These are phyloP conservation scores for Sebastes paucispinis DNA, from an alignment of 2,797 vertebrate genomes.

Conservation along the genomic window DNA sequence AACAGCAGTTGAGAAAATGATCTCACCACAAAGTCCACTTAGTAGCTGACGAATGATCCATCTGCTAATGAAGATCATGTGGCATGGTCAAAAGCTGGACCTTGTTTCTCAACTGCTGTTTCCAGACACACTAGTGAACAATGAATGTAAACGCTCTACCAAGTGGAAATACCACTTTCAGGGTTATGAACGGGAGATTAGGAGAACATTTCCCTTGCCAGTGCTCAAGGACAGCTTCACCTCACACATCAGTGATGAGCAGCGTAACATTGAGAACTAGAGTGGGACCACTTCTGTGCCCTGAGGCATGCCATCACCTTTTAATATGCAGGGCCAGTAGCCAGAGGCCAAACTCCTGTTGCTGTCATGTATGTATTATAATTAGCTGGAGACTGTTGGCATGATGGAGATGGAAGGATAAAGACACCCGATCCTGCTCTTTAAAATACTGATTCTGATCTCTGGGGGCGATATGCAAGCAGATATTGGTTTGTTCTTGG, in stretches of 20 bases:
- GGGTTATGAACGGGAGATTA: constrained; percentile 10
- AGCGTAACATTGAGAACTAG: constrained; percentile 32
- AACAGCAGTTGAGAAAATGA: not conserved
- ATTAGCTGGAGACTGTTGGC: constrained; percentile 45
- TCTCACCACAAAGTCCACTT: not conserved
- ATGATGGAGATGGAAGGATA: constrained; percentile 14
- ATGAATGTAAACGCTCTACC: not conserved
- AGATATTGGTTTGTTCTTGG: constrained; percentile 5
- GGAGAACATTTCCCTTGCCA: constrained; percentile 9
- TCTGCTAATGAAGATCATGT: not conserved
- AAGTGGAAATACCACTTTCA: constrained; percentile 24
- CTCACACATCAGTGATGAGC: constrained; percentile 36
- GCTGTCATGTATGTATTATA: constrained; percentile 56
- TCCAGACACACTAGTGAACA: not conserved
- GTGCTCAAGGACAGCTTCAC: constrained; percentile 49
- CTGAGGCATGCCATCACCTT: constrained; percentile 49
- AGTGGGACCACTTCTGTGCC: constrained; percentile 35
- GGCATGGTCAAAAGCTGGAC: not conserved
- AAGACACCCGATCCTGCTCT: constrained; percentile 52
- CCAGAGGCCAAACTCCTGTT: constrained; percentile 46
- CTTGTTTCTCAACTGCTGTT: not conserved
- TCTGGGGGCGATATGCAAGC: constrained; percentile 14
- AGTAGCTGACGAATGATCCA: not conserved
- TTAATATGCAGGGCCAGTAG: constrained; percentile 36
- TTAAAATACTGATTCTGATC: constrained; percentile 62